phyloP scores from a whole-genome alignment of 1,140 invertebrate species.

The Bombus picipes region DNA sequence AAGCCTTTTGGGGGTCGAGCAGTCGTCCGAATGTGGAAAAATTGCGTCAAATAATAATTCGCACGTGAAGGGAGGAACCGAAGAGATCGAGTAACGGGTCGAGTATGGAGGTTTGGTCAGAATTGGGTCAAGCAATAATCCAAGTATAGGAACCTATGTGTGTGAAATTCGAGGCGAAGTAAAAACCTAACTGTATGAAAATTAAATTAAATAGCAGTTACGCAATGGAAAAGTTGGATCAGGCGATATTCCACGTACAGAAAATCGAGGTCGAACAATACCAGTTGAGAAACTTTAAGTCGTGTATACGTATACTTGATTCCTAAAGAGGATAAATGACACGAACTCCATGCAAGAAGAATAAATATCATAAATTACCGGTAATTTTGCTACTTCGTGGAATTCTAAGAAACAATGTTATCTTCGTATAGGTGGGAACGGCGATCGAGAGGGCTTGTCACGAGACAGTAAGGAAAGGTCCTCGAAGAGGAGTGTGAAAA shows the following conservation, averaged over 20 bases:
- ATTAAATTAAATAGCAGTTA: background rate
- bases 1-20: no score
- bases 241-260: background rate
- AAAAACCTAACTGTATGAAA: background rate
- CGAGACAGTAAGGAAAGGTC: constrained; percentile 62
- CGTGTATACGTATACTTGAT: background rate
- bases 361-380: background rate
- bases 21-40: no score
- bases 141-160: no score
- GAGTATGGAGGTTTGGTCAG: no score
- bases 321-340: background rate
- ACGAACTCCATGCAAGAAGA: background rate
- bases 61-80: no score
- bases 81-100: no score
- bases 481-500: constrained; percentile 70
- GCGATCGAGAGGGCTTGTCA: constrained; percentile 57
- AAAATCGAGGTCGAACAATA: background rate
- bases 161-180: background rate
- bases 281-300: background rate
- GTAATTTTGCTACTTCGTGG: background rate
- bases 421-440: constrained; percentile 34
- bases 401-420: constrained; percentile 7
- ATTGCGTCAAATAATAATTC: no score
- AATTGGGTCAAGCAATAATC: no score
- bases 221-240: background rate